A percentile compares a stretch with the other conserved stretches of the same genome.
phyloP scores from a whole-genome alignment of 1,140 invertebrate species.

The Aphaenogaster ashmeadi region DNA sequence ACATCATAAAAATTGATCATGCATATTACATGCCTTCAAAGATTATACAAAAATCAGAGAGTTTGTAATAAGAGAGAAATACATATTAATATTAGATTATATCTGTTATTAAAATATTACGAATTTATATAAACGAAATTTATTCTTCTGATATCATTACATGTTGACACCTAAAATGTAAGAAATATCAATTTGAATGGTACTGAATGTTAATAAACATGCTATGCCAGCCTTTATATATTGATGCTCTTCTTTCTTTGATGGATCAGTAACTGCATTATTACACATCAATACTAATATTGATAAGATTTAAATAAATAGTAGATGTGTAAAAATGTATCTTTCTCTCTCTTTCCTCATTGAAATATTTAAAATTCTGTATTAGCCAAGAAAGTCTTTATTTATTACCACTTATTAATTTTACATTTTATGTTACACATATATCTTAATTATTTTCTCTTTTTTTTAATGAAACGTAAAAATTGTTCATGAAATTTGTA shows the following conservation, averaged over 20 bases:
- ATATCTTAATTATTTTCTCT: slow-evolving; percentile 75
- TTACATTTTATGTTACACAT: slow-evolving; percentile 82
- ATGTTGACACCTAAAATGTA: slow-evolving; percentile 65
- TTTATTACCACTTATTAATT: slow-evolving; percentile 81
- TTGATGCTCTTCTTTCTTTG: slow-evolving; percentile 46
- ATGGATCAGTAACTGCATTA: background rate
- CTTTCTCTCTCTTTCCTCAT: background rate
- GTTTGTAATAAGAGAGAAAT: slow-evolving; percentile 68
- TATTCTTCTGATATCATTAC: slow-evolving; percentile 72
- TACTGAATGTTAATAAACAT: slow-evolving; percentile 73
- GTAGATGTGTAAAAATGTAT: slow-evolving; percentile 34
- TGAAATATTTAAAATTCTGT: slow-evolving; percentile 17
- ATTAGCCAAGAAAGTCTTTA: slow-evolving; percentile 81
- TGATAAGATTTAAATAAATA: background rate
- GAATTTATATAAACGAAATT: slow-evolving; percentile 74
- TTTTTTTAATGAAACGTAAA: slow-evolving; percentile 77
- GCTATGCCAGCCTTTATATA: slow-evolving; percentile 37
- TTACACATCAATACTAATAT: background rate
- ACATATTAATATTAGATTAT: slow-evolving; percentile 70
- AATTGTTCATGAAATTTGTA: slow-evolving; percentile 80
- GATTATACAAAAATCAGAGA: slow-evolving; percentile 65
- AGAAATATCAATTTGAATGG: slow-evolving; percentile 60
- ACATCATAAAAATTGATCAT: slow-evolving; percentile 50
- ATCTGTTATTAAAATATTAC: slow-evolving; percentile 74
- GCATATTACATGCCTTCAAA: slow-evolving; percentile 69